Percentiles rank a stretch among this genome's conserved stretches.
phyloP scores from a whole-genome alignment of 2,888 invertebrate species.

The Ornithoptera alexandrae region DNA sequence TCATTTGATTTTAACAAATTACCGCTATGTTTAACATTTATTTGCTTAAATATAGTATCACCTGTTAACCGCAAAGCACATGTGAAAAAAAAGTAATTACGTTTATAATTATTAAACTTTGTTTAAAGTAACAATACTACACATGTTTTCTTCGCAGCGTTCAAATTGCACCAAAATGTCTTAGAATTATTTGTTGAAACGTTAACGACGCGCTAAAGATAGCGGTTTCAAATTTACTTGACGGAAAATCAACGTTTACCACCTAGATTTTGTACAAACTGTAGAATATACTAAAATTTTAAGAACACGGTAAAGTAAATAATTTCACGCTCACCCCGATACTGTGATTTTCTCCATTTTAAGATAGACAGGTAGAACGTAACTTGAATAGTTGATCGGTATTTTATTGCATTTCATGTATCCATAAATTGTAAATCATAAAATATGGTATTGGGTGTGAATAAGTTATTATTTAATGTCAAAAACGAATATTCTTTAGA shows the following conservation, averaged over 20 bases:
- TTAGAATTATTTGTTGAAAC: conserved; percentile 59
- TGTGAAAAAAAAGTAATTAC: conserved; percentile 27
- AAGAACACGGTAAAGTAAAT: too few species aligned
- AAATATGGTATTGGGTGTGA: too few species aligned
- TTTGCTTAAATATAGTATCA: conserved; percentile 16
- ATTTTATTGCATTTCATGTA: too few species aligned
- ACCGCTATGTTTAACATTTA: conserved; percentile 24
- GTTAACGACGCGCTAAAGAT: conserved; percentile 74
- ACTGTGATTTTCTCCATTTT: too few species aligned
- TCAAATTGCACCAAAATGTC: conserved; percentile 53
- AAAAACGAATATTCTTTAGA: too few species aligned
- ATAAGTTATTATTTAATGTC: too few species aligned
- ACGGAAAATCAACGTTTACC: conserved; percentile 48
- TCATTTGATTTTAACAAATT: conserved; percentile 24
- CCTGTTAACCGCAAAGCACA: conserved; percentile 24
- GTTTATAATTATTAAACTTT: conserved; percentile 23
- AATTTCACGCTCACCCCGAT: too few species aligned
- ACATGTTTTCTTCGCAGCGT: conserved; percentile 30
- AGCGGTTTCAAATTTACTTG: conserved; percentile 40
- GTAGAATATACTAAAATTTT: conserved; percentile 50
- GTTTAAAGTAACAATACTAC: conserved; percentile 18
- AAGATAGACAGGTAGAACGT: too few species aligned
- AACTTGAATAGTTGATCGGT: too few species aligned
- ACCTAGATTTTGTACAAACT: conserved; percentile 54
- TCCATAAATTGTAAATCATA: too few species aligned